These are phyloP conservation scores for Cuniculus paca DNA, from an alignment of 2,797 vertebrate genomes.

Conservation along the genomic window DNA sequence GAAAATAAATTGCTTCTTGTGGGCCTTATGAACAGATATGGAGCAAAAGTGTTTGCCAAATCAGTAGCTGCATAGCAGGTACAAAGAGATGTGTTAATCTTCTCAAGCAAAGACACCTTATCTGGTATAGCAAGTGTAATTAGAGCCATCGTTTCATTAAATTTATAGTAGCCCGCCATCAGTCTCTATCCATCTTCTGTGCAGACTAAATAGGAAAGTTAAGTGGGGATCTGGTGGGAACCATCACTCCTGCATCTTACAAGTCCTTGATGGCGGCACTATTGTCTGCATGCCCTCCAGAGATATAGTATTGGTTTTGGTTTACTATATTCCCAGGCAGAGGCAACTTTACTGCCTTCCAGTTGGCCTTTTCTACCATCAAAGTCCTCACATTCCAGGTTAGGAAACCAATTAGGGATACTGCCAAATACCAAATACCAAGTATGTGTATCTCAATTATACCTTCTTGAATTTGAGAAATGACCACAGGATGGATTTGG, in stretches of 20 bases:
- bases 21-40: neutral
- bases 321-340: neutral
- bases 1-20: neutral
- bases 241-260: neutral
- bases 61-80: neutral
- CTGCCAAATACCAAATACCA: neutral
- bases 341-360: neutral
- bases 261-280: neutral
- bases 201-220: neutral
- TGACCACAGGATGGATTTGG: neutral
- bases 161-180: neutral
- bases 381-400: neutral
- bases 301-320: neutral
- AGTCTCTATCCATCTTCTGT: neutral
- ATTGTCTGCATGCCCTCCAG: neutral
- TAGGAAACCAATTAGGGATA: neutral
- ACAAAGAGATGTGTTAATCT: neutral
- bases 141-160: neutral
- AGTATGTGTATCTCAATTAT: neutral
- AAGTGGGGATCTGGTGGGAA: neutral
- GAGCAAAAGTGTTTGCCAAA: neutral
- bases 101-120: neutral
- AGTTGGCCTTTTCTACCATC: neutral
- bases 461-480: neutral
- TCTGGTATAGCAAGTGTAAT: neutral